These are phyloP conservation scores for Atherinomorus stipes DNA, from an alignment of 2,113 vertebrate species.

Conservation along the genomic window DNA sequence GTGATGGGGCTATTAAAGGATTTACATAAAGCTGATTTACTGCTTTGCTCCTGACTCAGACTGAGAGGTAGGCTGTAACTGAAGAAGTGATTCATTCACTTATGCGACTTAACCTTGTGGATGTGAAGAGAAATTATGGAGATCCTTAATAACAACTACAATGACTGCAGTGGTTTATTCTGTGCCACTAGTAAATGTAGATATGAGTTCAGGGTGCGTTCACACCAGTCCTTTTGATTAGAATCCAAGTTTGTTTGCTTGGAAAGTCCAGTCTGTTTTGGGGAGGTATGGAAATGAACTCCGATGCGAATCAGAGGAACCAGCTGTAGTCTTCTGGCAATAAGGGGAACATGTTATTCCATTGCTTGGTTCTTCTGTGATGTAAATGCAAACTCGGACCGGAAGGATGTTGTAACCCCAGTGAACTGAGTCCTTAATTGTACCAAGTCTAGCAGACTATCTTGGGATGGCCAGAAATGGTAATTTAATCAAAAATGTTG, in stretches of 20 bases:
- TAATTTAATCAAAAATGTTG: background rate
- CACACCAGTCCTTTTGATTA: no score
- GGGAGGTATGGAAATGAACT: no score
- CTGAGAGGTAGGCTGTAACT: slow-evolving; percentile 13
- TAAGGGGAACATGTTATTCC: no score
- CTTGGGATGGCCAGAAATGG: background rate
- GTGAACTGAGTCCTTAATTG: no score
- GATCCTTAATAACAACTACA: background rate
- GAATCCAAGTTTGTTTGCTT: no score
- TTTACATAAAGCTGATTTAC: slow-evolving; percentile 71
- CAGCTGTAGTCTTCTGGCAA: no score
- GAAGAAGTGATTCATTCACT: slow-evolving; percentile 31
- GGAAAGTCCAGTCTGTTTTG: no score
- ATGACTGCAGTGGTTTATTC: background rate
- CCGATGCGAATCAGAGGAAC: no score
- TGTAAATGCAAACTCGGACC: no score
- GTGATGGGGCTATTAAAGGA: slow-evolving; percentile 50
- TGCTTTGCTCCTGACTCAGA: slow-evolving; percentile 24
- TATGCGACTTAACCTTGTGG: slow-evolving; percentile 7
- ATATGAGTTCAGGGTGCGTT: background rate
- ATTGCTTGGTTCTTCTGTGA: no score
- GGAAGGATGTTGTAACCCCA: no score
- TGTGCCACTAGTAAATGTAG: background rate
- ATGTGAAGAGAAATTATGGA: background rate
- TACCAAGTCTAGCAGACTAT: no score